These are phyloP conservation scores for Drosophila suboccidentalis DNA, from an alignment of 2,888 invertebrate species.

Conservation along the genomic window DNA sequence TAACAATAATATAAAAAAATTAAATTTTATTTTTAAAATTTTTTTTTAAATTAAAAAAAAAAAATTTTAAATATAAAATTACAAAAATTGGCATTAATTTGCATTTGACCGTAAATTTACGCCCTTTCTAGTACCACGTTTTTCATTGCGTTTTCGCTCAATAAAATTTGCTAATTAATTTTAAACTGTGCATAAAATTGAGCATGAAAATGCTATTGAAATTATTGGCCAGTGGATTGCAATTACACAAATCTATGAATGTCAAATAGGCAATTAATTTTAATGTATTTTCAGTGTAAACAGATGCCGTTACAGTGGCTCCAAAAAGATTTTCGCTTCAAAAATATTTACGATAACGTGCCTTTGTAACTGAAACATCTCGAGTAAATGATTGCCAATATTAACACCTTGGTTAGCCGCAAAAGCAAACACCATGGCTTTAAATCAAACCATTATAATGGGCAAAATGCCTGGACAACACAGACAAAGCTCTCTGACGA, in stretches of 20 bases:
- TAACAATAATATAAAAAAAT: too few relatives aligned
- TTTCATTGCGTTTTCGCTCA: too few relatives aligned
- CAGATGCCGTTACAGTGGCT: constrained; percentile 17
- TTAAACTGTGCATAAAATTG: too few relatives aligned
- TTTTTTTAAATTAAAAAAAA: too few relatives aligned
- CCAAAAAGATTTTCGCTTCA: constrained; percentile 32
- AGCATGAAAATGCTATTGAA: too few relatives aligned
- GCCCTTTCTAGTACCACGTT: too few relatives aligned
- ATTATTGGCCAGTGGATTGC: constrained; percentile 67
- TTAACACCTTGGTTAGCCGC: constrained; percentile 73
- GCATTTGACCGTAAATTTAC: too few relatives aligned
- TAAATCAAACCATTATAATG: constrained; percentile 72
- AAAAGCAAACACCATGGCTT: constrained; percentile 75
- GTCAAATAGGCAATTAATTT: constrained; percentile 41
- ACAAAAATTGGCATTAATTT: too few relatives aligned
- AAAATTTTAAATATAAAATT: too few relatives aligned
- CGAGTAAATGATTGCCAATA: constrained; percentile 60
- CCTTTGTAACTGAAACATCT: constrained; percentile 40
- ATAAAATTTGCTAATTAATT: too few relatives aligned
- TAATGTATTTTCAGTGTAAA: constrained; percentile 48
- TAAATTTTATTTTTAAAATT: too few relatives aligned
- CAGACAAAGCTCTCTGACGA: constrained; percentile 25
- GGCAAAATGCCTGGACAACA: constrained; percentile 47
- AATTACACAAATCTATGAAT: constrained; percentile 38
- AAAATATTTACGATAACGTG: constrained; percentile 56